A percentile compares a stretch with the other conserved stretches of the same genome.
phyloP scores from a whole-genome alignment of 2,797 vertebrate species.

The Gadopsis marmoratus region DNA sequence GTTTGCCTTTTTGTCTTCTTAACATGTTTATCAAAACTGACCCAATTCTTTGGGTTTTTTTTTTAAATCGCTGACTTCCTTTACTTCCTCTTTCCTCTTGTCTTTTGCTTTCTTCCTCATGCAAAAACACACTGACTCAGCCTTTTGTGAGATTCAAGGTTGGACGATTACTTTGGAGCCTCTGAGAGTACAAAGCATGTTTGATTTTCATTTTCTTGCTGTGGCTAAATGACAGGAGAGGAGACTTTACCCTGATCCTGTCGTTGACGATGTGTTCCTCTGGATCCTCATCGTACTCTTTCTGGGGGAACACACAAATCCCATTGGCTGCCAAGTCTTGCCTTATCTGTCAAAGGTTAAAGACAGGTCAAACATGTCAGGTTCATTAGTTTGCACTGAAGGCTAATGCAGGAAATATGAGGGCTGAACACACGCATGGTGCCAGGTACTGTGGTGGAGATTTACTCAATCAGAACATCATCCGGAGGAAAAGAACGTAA shows the following conservation, averaged over 20 bases:
- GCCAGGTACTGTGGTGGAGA: background rate
- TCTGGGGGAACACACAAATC: slow-evolving; percentile 93
- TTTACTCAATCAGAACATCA: background rate
- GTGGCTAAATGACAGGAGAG: background rate
- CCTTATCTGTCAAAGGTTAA: slow-evolving; percentile 87
- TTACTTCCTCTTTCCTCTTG: no score
- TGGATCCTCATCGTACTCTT: slow-evolving; percentile 90
- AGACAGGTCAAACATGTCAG: background rate
- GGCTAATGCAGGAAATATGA: background rate
- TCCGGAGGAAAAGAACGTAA: background rate
- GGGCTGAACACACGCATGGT: background rate
- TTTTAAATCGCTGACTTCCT: no score
- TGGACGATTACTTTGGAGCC: no score
- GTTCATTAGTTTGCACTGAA: background rate
- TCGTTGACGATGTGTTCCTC: slow-evolving; percentile 90
- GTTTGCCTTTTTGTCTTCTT: no score
- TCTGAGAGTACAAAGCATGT: no score
- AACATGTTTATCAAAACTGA: no score
- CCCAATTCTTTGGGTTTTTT: no score
- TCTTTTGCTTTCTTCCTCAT: no score
- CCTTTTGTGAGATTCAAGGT: no score
- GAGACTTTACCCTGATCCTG: slow-evolving; percentile 89
- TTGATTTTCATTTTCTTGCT: no score
- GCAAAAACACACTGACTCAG: no score
- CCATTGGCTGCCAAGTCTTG: slow-evolving; percentile 88